Evolutionary conservation across 2,797 vertebrate species (phyloP).

Genomic region (Urocyon cinereoargenteus): DNA sequence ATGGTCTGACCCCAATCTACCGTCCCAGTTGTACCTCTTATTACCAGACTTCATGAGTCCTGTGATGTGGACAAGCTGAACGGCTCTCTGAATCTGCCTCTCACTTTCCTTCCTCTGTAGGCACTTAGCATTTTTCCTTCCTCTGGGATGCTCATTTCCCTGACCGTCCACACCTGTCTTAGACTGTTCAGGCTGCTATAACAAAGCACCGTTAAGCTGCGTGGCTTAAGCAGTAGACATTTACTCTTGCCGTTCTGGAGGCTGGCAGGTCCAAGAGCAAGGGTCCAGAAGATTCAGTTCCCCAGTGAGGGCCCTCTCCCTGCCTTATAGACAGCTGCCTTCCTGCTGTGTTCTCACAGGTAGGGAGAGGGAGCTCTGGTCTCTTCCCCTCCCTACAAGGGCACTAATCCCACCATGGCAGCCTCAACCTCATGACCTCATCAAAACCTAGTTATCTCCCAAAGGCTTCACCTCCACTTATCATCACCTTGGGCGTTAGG

Average conservation of each 20-base stretch:
- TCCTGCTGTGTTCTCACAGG: neutral
- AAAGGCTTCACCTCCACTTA: neutral
- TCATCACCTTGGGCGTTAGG: neutral
- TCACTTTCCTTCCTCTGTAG: neutral
- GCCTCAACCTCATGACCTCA: no score
- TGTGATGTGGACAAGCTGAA: neutral
- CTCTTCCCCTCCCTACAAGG: neutral
- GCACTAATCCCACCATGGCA: neutral
- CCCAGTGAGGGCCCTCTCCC: no score
- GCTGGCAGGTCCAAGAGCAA: neutral
- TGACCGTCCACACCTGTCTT: neutral
- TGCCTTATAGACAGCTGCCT: neutral
- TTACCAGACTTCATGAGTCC: neutral
- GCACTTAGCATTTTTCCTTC: neutral
- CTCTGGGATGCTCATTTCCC: neutral
- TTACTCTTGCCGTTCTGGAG: neutral
- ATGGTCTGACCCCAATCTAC: neutral
- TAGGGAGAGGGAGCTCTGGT: neutral
- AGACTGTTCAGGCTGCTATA: neutral
- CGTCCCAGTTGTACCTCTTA: neutral
- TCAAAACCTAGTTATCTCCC: neutral
- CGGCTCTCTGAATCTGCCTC: neutral
- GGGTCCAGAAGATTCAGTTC: neutral
- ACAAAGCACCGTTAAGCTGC: neutral
- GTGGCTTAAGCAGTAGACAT: neutral